Conservation (phyloP, 2,888 invertebrate genomes). For the Cylindroiulus punctatus region DNA sequence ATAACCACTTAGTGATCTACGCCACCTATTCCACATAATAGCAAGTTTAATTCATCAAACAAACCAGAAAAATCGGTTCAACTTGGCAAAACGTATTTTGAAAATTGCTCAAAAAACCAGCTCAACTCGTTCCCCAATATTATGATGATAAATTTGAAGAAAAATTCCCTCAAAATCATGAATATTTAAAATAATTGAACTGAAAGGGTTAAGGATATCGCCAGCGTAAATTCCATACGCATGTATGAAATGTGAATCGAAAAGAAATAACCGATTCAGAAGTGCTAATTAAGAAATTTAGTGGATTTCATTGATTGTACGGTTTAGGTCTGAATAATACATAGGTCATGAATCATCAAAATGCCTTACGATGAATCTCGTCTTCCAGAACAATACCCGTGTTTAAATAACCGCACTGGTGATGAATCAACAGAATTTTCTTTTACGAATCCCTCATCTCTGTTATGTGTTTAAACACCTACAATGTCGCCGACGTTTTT, state of each 20-base stretch:
- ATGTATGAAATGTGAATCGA: not conserved
- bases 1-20: not conserved
- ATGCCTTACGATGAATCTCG: not conserved
- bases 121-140: not conserved
- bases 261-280: not conserved
- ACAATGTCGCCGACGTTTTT: not conserved
- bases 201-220: not conserved
- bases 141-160: not conserved
- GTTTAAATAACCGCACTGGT: not conserved
- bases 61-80: not conserved
- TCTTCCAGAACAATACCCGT: not conserved
- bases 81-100: not conserved
- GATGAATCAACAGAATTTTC: not conserved
- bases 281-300: constrained; percentile 15
- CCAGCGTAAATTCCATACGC: not conserved
- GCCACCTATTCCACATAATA: not conserved
- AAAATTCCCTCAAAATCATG: not conserved
- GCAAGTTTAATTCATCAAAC: not conserved
- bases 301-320: not conserved
- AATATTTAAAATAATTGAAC: not conserved
- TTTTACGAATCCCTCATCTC: not conserved
- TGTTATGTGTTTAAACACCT: not conserved
- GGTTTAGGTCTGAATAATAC: not conserved
- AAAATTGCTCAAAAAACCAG: constrained; percentile 3
- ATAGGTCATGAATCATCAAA: not conserved